Evolutionary conservation across 2,113 vertebrate genomes (phyloP).

Genomic region (Eulemur macaco): DNA sequence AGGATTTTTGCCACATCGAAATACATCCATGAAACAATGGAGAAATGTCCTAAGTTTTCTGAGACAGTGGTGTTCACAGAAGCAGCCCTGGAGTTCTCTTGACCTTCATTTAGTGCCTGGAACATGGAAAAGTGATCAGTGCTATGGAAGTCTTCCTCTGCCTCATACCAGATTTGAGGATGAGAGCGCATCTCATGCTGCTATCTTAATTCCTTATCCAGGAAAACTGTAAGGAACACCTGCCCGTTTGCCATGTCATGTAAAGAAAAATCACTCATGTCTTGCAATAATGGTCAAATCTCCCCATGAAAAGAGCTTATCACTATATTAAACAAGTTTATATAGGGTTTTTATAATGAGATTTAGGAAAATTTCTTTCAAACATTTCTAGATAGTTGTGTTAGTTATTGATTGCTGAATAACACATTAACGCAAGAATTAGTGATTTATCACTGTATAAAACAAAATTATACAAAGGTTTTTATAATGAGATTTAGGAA

Average conservation of each 20-base stretch:
- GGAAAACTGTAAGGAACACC: background rate
- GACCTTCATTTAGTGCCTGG: background rate
- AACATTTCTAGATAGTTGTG: background rate
- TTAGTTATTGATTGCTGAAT: background rate
- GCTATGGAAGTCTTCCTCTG: too few relatives aligned
- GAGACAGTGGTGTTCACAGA: background rate
- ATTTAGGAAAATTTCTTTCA: background rate
- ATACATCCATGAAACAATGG: slow-evolving; percentile 23
- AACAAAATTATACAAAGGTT: background rate
- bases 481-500: background rate
- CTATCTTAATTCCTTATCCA: background rate
- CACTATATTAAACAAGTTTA: background rate
- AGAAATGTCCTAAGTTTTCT: background rate
- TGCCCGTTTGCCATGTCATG: background rate
- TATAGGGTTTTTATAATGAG: background rate
- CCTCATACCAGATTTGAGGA: background rate
- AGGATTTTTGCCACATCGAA: slow-evolving; percentile 13
- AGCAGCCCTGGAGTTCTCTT: background rate
- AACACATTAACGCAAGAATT: background rate
- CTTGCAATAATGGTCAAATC: background rate
- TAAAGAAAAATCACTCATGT: background rate
- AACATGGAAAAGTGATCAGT: background rate
- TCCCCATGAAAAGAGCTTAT: background rate
- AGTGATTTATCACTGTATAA: background rate
- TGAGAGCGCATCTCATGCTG: rapidly evolving